Base-by-base conservation (phyloP, 2,113 vertebrate genomes). In the Prunella himalayana region DNA sequence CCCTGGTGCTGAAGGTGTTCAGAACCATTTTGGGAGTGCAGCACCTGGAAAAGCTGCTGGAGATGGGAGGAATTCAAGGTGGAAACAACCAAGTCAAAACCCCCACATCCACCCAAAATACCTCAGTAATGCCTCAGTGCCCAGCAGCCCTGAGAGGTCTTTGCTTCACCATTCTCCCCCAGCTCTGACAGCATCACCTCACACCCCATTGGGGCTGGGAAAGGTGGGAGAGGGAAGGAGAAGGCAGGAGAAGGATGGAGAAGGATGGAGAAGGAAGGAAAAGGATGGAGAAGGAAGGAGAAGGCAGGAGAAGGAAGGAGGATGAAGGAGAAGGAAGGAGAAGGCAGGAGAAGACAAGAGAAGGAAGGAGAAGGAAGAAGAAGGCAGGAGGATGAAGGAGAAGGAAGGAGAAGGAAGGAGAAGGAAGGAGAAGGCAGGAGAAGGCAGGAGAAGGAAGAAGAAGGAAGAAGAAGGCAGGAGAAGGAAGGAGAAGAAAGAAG, bases 1-100 rank as follows among this genome's bases (percentile, higher is more conserved):
- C 8, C 28, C 47, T 2, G 4, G 8, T 0, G 1, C 60, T 13
- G 65, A 21, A 64, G 24, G 2, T 7, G 50, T 30, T 44, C 65
- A 23, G 60, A 30, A 12, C 8, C 31, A 2, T 35, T 35, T 3
- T 2, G 6, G 30, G 28, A 8, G 7, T 6, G 27, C 45, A 53
- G 33, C 24, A 22, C 10, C 7, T 39, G 31, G 64, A 69, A 47
- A 33, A 83, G 13, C 64, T 42, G 53, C 44, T 42, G 21, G 47
- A 33, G 14, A 11, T 0, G 6, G 24, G 6, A 21, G 6, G 11
- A 8, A 15, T 4, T 39, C 37, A 5, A 3, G 2, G 0, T 0
- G 37, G 35, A 37, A 51, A 44, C 16, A 25, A 31, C n/a, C 2
- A 0, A 31, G 11, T 3, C 1, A 14, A 35, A 53, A 41, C 9